Conservation (phyloP, 1,140 invertebrate genomes). For the Nomia melanderi region DNA sequence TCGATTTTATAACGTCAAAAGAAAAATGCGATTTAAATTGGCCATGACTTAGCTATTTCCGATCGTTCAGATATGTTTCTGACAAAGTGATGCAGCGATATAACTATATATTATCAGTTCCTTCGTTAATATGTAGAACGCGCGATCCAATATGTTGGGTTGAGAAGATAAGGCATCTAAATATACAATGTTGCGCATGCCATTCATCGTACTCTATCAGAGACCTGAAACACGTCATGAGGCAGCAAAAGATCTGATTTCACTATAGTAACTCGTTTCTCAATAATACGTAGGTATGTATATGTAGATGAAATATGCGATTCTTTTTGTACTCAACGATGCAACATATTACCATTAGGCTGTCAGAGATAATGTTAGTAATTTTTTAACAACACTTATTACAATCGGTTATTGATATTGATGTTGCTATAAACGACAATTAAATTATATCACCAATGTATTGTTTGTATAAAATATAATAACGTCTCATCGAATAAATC, state of each 20-base stretch:
- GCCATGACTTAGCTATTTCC: neutral
- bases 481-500: no score
- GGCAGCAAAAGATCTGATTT: slow-evolving; percentile 8
- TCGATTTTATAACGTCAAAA: neutral
- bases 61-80: neutral
- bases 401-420: no score
- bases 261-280: slow-evolving; percentile 1
- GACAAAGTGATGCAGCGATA: neutral
- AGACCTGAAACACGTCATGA: neutral
- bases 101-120: neutral
- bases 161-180: neutral
- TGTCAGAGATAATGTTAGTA: no score
- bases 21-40: neutral
- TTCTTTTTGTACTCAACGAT: neutral
- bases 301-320: neutral
- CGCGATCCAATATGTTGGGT: neutral
- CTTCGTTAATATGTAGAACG: neutral
- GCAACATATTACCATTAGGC: neutral
- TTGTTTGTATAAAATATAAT: no score
- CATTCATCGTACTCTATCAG: neutral
- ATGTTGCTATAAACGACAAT: no score
- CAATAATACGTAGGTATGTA: neutral
- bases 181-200: neutral
- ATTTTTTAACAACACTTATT: no score
- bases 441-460: no score